phyloP scores from a whole-genome alignment of 2,888 invertebrate genomes.

The Acanthopleura granulata region DNA sequence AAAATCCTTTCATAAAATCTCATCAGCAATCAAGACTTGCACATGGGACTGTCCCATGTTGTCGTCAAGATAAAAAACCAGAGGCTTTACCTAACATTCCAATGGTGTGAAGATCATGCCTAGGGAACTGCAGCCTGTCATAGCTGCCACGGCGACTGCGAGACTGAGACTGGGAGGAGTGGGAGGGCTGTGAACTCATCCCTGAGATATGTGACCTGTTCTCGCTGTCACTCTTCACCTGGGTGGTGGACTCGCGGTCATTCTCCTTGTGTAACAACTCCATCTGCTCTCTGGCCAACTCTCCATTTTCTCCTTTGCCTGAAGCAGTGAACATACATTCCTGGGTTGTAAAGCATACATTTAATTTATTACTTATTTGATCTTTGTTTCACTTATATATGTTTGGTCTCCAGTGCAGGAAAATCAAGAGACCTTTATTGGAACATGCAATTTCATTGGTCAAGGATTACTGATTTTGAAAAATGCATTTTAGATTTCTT shows the following conservation, averaged over 20 bases:
- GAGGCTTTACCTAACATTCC: conserved; percentile 71
- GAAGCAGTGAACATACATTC: not conserved
- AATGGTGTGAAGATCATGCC: conserved; percentile 78
- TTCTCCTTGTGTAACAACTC: conserved; percentile 66
- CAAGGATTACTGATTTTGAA: too few relatives aligned
- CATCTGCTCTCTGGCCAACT: conserved; percentile 68
- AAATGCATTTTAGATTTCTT: too few relatives aligned
- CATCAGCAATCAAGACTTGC: too few relatives aligned
- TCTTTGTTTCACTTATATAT: too few relatives aligned
- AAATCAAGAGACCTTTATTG: too few relatives aligned
- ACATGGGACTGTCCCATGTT: too few relatives aligned
- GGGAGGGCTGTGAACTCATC: conserved; percentile 63
- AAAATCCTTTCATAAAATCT: too few relatives aligned
- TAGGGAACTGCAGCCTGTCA: conserved; percentile 80
- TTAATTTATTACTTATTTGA: too few relatives aligned
- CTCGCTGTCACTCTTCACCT: conserved; percentile 71
- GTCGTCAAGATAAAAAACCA: too few relatives aligned
- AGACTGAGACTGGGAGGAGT: conserved; percentile 72
- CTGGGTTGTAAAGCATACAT: too few relatives aligned
- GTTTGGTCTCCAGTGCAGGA: too few relatives aligned
- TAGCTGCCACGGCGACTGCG: conserved; percentile 72
- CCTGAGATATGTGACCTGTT: conserved; percentile 69
- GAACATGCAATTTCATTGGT: too few relatives aligned
- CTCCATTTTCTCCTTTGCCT: conserved; percentile 73
- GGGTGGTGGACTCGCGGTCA: conserved; percentile 73